Evolutionary conservation across 1,140 invertebrate genomes (phyloP).

Genomic region (Penaeus vannamei): DNA sequence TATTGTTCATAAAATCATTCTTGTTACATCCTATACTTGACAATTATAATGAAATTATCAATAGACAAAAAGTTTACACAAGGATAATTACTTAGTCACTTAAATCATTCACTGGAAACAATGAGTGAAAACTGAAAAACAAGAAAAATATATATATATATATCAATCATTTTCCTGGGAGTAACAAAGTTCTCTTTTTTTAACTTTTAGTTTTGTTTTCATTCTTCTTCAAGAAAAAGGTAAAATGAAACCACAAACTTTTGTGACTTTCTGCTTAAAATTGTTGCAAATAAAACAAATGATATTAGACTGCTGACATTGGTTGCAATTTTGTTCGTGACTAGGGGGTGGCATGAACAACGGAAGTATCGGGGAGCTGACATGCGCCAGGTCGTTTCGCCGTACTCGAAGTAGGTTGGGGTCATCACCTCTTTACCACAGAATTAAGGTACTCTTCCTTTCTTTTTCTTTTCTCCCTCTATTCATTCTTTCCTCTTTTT

Average conservation of each 20-base stretch:
- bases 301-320: conserved; percentile 65
- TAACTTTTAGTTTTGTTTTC: conserved; percentile 9
- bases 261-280: conserved; percentile 68
- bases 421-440: conserved; percentile 49
- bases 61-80: conserved; percentile 37
- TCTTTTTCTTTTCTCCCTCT: background rate
- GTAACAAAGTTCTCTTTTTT: background rate
- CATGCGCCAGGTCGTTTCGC: conserved; percentile 39
- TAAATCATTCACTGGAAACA: conserved; percentile 41
- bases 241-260: conserved; percentile 64
- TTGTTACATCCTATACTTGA: conserved; percentile 60
- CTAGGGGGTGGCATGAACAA: conserved; percentile 59
- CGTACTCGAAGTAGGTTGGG: conserved; percentile 41
- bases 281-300: conserved; percentile 68
- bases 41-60: conserved; percentile 52
- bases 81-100: conserved; percentile 20
- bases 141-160: background rate
- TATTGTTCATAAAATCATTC: conserved; percentile 60
- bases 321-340: conserved; percentile 66
- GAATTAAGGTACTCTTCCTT: background rate
- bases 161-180: too few relatives aligned
- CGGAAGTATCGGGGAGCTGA: conserved; percentile 41
- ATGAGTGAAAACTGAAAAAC: conserved; percentile 40
- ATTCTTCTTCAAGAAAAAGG: conserved; percentile 39
- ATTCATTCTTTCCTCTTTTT: background rate